A percentile compares a stretch with the other conserved stretches of the same genome.
These are phyloP conservation scores for Pristionchus entomophagus DNA, from an alignment of 2,888 invertebrate genomes.

Conservation along the genomic window DNA sequence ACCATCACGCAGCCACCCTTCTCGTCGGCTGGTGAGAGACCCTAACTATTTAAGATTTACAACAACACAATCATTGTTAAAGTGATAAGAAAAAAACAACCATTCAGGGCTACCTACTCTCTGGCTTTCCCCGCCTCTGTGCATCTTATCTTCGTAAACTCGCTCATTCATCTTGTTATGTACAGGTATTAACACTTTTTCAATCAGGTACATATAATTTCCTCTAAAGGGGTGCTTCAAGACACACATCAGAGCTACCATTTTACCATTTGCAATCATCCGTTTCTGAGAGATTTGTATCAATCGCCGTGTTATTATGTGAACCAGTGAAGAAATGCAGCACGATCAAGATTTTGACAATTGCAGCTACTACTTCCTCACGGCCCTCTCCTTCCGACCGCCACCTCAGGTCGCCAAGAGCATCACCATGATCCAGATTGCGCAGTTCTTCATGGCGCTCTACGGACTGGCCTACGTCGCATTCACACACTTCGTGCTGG, in stretches of 20 bases:
- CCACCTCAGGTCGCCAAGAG: not conserved
- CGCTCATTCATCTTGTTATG: conserved; percentile 70
- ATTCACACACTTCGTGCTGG: not conserved
- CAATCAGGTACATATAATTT: no score
- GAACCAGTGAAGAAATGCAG: no score
- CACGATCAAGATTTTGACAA: no score
- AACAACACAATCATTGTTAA: no score
- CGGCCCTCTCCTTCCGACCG: not conserved
- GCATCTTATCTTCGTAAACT: conserved; percentile 66
- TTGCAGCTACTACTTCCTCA: not conserved
- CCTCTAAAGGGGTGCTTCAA: no score
- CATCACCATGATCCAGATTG: not conserved
- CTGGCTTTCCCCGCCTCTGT: conserved; percentile 71
- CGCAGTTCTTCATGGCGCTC: not conserved
- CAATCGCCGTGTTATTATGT: not conserved
- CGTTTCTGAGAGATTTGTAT: no score
- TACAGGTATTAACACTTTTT: conserved; percentile 58
- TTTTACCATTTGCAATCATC: no score
- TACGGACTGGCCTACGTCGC: not conserved
- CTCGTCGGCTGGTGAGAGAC: not conserved
- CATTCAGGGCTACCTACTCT: conserved; percentile 65
- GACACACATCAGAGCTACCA: no score
- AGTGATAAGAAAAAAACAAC: no score
- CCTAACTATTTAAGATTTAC: no score
- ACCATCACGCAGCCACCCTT: conserved; percentile 56